Percentiles rank a stretch among this genome's conserved stretches.
Evolutionary conservation across 2,113 vertebrate species (phyloP).

Genomic region (Cynocephalus volans): DNA sequence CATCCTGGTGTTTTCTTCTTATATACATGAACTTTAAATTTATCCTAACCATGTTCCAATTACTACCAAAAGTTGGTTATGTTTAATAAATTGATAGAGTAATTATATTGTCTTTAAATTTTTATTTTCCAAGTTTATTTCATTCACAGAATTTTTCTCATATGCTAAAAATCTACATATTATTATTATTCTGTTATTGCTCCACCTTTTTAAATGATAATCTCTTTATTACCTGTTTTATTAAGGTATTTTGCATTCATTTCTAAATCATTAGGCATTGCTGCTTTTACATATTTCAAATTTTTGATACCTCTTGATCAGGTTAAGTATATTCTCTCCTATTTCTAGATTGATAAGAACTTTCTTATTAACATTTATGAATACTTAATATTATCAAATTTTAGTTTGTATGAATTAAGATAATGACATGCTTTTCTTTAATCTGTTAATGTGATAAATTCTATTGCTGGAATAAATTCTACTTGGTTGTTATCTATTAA

Average conservation of each 20-base stretch:
- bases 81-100: neutral
- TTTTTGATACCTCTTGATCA: neutral
- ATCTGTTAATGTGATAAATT: neutral
- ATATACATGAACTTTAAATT: neutral
- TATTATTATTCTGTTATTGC: neutral
- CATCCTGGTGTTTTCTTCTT: neutral
- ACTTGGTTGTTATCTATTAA: neutral
- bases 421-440: neutral
- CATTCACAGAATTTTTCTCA: neutral
- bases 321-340: neutral
- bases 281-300: neutral
- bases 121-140: neutral
- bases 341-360: neutral
- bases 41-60: neutral
- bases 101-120: neutral
- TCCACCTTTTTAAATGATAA: neutral
- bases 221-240: neutral
- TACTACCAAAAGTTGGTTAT: neutral
- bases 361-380: neutral
- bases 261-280: neutral
- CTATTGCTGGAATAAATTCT: neutral
- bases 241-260: neutral
- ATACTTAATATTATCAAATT: neutral
- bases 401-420: neutral
- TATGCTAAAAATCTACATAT: neutral